Evolutionary conservation across 2,888 invertebrate genomes (phyloP), one percentile per base, ranked within the genome.

Genomic region (Synanthedon andrenaeformis): DNA sequence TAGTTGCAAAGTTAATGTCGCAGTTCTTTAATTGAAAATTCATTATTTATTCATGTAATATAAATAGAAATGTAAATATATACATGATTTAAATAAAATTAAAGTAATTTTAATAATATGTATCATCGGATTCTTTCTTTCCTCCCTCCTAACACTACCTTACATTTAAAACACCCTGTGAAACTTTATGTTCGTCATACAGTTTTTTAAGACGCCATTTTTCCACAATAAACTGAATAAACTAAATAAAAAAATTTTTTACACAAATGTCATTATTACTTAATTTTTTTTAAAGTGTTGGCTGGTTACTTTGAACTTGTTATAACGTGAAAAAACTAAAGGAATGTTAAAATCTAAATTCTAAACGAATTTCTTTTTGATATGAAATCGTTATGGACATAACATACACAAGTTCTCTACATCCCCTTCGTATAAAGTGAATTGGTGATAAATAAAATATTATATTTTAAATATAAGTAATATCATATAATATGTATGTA

Each of bases 151-250:
- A 82, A 80, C 68, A 72, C 84, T 86, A 86, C 73, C 85, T 84
- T 85, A 86, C 74, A 77, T 80, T 45, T 79, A 79, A 79, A 81
- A 79, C 82, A 86, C 86, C 86, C 86, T 87, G 86, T 86, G 82
- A 76, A 73, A 75, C 64, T 60, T 74, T 65, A 65, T 70, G 65
- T 71, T 65, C 67, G 66, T 67, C 69, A 62, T 63, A 61, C 61
- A 61, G 63, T 65, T 63, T 61, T 58, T 59, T 10, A 61, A 65
- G 56, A 66, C 61, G 62, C 61, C 62, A 65, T 63, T 45, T 45
- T 13, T 45, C 59, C 58, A 64, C 58, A 63, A 59, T 54, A 53
- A 52, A 52, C 54, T 23, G 23, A 23, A 23, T 23, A 52, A 53
- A 52, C 53, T 55, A 35, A 35, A 35, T 3, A 5, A n/a, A n/a